Evolutionary conservation across 2,113 vertebrate genomes (phyloP).

Genomic region (Martes martes): DNA sequence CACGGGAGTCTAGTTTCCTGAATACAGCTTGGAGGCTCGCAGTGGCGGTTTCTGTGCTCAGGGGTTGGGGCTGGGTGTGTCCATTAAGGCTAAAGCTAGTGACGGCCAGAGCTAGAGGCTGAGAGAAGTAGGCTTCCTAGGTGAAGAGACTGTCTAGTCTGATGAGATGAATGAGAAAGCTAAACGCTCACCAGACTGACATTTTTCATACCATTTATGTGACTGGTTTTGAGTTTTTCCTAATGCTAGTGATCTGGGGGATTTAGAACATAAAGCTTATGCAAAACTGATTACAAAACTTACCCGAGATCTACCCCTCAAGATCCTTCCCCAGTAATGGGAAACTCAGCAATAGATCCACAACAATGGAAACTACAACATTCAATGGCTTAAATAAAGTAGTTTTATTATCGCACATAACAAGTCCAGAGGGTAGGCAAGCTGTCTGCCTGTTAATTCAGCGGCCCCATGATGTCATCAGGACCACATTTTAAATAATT

Average conservation of each 20-base stretch:
- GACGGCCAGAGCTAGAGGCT: neutral
- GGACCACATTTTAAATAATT: neutral
- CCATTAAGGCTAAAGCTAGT: neutral
- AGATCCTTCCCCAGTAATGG: neutral
- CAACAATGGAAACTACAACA: neutral
- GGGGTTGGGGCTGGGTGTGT: neutral
- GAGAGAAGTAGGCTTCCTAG: neutral
- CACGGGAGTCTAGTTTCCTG: neutral
- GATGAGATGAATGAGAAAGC: neutral
- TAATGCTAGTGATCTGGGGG: neutral
- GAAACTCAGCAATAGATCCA: neutral
- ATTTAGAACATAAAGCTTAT: neutral
- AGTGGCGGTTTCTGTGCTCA: neutral
- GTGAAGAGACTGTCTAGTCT: neutral
- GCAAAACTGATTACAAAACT: neutral
- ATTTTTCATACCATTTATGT: neutral
- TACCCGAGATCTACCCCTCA: neutral
- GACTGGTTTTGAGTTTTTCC: neutral
- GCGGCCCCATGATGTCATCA: neutral
- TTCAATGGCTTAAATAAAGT: neutral
- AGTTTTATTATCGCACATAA: neutral
- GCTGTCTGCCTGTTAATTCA: neutral
- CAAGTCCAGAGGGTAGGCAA: neutral
- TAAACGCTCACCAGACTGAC: neutral
- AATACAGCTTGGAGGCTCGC: neutral